These are phyloP conservation scores for Cecropterus lyciades DNA, from an alignment of 1,140 invertebrate species.

Conservation along the genomic window DNA sequence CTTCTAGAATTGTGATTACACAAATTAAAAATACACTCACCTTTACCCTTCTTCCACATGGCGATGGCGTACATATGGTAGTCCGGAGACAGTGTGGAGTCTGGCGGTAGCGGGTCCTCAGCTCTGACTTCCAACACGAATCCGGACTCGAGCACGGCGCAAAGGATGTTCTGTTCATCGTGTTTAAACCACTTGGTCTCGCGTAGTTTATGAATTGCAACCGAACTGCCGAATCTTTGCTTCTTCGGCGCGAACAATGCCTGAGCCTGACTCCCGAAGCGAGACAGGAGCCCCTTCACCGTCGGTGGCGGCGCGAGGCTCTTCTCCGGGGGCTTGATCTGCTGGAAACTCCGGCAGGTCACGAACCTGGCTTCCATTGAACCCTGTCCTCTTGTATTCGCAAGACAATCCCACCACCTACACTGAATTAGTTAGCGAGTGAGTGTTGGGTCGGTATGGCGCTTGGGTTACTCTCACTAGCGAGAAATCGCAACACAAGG, in stretches of 20 bases:
- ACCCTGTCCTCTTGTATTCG: conserved; percentile 65
- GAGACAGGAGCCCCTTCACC: conserved; percentile 79
- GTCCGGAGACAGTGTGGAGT: conserved; percentile 72
- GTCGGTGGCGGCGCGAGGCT: conserved; percentile 75
- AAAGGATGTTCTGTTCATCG: conserved; percentile 87
- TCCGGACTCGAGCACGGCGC: conserved; percentile 88
- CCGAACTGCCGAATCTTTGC: conserved; percentile 85
- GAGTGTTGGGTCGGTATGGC: conserved; percentile 37
- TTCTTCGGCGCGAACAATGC: conserved; percentile 82
- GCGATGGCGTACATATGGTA: conserved; percentile 86
- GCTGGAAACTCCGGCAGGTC: conserved; percentile 82
- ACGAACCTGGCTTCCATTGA: conserved; percentile 85
- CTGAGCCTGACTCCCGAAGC: conserved; percentile 83
- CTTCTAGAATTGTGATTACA: conserved; percentile 14
- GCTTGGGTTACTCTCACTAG: conserved; percentile 72
- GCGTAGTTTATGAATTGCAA: conserved; percentile 87
- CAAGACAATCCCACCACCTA: conserved; percentile 64
- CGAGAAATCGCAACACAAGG: conserved; percentile 65
- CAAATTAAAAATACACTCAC: conserved; percentile 69
- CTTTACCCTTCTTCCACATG: conserved; percentile 88
- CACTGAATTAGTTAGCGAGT: conserved; percentile 46
- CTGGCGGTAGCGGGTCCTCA: conserved; percentile 74
- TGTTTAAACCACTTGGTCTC: conserved; percentile 89
- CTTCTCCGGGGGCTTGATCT: conserved; percentile 82
- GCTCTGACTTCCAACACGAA: conserved; percentile 87